Conservation (phyloP, 2,888 invertebrate genomes). For the Marronus borbonicus region DNA sequence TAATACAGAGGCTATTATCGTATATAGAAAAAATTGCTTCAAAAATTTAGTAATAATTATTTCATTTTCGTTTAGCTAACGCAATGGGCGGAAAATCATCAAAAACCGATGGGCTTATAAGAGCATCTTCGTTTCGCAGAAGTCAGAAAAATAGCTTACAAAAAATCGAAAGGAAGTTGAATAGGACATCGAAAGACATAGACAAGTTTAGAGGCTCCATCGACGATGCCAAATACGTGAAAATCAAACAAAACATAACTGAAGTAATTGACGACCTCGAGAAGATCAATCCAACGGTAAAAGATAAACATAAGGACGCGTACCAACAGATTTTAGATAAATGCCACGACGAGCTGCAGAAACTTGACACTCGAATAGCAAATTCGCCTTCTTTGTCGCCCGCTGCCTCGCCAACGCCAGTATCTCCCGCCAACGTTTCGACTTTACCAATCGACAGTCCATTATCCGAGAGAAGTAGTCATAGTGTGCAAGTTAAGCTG, state of each 20-base stretch:
- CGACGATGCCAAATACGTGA: conserved; percentile 46
- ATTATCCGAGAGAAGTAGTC: conserved; percentile 47
- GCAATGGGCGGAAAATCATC: conserved; percentile 51
- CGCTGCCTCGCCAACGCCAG: conserved; percentile 27
- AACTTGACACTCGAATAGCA: conserved; percentile 46
- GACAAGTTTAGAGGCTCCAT: conserved; percentile 48
- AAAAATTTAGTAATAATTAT: too few species aligned
- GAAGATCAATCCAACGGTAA: conserved; percentile 46
- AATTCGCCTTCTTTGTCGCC: conserved; percentile 36
- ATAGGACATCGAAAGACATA: conserved; percentile 46
- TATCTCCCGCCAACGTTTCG: conserved; percentile 6
- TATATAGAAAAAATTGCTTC: too few species aligned
- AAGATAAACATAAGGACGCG: conserved; percentile 48
- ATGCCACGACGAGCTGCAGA: conserved; percentile 46
- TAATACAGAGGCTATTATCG: too few species aligned
- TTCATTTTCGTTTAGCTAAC: neutral
- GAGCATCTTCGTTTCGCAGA: conserved; percentile 44
- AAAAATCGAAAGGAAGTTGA: conserved; percentile 47
- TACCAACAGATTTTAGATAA: conserved; percentile 49
- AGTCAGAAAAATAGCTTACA: conserved; percentile 50
- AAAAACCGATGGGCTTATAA: conserved; percentile 39
- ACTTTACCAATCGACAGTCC: conserved; percentile 47
- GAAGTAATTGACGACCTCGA: conserved; percentile 49
- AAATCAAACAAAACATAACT: conserved; percentile 48
- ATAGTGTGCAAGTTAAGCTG: conserved; percentile 46